Conservation (phyloP, 1,140 invertebrate genomes). For the Formica selysi region DNA sequence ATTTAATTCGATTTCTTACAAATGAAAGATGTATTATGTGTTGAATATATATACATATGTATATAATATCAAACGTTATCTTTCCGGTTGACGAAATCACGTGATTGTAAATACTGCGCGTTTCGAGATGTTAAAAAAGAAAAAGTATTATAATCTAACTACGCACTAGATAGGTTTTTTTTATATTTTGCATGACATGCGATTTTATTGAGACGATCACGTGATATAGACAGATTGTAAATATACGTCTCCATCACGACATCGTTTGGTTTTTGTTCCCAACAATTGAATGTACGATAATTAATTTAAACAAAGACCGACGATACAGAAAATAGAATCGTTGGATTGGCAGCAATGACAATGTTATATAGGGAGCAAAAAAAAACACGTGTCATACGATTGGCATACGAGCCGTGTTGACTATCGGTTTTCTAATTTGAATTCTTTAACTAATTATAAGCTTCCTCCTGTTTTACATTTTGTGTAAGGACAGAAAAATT, state of each 20-base stretch:
- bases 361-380: no score
- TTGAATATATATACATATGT: neutral
- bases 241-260: neutral
- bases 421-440: neutral
- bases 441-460: neutral
- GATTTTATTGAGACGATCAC: slow-evolving; percentile 11
- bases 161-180: neutral
- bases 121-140: neutral
- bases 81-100: neutral
- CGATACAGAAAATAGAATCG: neutral
- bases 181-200: neutral
- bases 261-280: neutral
- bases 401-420: neutral
- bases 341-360: neutral
- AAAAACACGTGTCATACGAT: no score
- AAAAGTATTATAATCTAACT: neutral
- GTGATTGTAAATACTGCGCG: neutral
- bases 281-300: neutral
- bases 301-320: neutral
- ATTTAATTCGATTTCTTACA: neutral
- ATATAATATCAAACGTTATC: neutral
- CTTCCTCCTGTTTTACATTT: neutral
- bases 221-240: neutral
- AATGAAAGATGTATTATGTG: neutral
- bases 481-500: neutral